Base-by-base conservation (phyloP, 2,888 invertebrate genomes). In the Ischnura elegans region DNA sequence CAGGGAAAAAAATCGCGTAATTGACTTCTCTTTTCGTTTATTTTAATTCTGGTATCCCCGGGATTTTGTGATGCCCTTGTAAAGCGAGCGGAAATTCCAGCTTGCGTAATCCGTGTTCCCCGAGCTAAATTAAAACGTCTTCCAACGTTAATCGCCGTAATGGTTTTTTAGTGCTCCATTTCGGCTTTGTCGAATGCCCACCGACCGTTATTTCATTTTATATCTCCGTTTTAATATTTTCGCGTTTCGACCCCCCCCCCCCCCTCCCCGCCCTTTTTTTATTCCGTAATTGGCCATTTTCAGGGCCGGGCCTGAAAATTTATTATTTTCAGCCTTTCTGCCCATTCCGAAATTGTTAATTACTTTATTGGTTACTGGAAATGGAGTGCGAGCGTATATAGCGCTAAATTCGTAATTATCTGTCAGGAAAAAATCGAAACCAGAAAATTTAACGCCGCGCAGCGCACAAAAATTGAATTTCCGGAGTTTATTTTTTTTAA, bases 341-440 rank as follows among this genome's bases (percentile, higher is more conserved):
- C 76, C 76, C 36, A 76, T 76, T 76, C 36, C 76, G 29, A 76
- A 36, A 76, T 76, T 76, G 76, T 76, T 76, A 76, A 29, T 36
- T 76, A 76, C 76, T 76, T 76, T 76, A 76, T 76, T 76, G 76
- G 76, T 76, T 76, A 5, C 76, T 76, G 76, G 76, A 76, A 76
- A 76, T 76, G 76, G 76, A 76, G 29, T 76, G 76, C 76, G 76
- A 29, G 29, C 8, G 36, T 76, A 76, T 76, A 76, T 76, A 29
- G 25, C 76, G 76, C 36, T 76, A 76, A 76, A 76, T 36, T 76
- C 36, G 76, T 76, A 36, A 76, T 76, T 36, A 76, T 76, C 25
- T 13, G 16, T 76, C 1, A 5, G 76, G 16, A 76, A 76, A 76
- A 76, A 36, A 36, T 36, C 5, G 2, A 76, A 76, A 76, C 13